These are phyloP conservation scores for Zaprionus ghesquierei DNA, from an alignment of 1,140 invertebrate species.

Conservation along the genomic window DNA sequence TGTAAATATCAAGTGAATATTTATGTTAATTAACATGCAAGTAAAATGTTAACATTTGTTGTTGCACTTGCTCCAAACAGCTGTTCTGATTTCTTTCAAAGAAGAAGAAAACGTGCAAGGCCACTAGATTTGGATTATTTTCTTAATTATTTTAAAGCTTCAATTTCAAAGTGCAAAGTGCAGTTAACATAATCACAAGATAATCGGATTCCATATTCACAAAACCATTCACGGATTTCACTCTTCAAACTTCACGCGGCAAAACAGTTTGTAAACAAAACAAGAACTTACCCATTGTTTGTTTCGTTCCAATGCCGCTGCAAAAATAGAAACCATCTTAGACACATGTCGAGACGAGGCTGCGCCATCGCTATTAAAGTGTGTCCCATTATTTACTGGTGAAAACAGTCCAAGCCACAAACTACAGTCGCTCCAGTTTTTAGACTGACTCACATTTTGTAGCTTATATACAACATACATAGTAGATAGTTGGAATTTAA, in stretches of 20 bases:
- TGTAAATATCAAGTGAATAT: neutral
- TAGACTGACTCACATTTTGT: slow-evolving; percentile 5
- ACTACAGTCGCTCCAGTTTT: slow-evolving; percentile 6
- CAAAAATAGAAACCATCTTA: slow-evolving; percentile 5
- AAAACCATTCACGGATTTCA: neutral
- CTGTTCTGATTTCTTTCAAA: slow-evolving; percentile 38
- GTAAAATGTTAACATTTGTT: slow-evolving; percentile 15
- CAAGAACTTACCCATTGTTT: slow-evolving; percentile 6
- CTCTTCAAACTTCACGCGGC: slow-evolving; percentile 4
- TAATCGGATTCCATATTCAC: neutral
- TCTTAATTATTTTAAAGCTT: slow-evolving; percentile 42
- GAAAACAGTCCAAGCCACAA: neutral
- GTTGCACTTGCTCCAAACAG: slow-evolving; percentile 25
- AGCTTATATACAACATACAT: slow-evolving; percentile 7
- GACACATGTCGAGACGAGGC: neutral
- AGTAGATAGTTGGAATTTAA: neutral
- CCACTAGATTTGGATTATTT: slow-evolving; percentile 50
- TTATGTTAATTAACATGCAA: slow-evolving; percentile 15
- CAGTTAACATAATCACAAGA: slow-evolving; percentile 5
- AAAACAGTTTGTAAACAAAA: slow-evolving; percentile 39
- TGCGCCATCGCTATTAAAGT: neutral
- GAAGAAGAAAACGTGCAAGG: slow-evolving; percentile 46
- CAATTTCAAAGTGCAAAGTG: slow-evolving; percentile 35
- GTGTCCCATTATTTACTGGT: neutral
- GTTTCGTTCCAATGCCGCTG: slow-evolving; percentile 24